Evolutionary conservation across 2,888 invertebrate species (phyloP).

Genomic region (Sphaerophoria taeniata): DNA sequence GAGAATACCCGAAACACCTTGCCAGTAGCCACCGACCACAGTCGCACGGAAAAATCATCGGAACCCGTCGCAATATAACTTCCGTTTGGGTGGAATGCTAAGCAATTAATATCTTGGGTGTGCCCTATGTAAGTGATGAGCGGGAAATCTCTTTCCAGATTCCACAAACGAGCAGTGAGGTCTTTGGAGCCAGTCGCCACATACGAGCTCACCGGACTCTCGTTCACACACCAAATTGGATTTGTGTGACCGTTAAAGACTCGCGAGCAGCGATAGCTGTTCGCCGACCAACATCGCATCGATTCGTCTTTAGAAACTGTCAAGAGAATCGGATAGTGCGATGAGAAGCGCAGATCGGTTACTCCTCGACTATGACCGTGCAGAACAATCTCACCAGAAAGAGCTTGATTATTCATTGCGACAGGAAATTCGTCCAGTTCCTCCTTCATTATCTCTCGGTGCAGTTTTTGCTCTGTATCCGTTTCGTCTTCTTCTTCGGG

Average conservation of each 20-base stretch:
- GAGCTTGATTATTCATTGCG: constrained; percentile 79
- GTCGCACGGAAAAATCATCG: constrained; percentile 92
- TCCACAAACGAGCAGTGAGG: constrained; percentile 94
- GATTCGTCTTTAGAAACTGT: constrained; percentile 89
- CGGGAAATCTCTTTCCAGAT: constrained; percentile 89
- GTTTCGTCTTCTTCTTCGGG: constrained; percentile 76
- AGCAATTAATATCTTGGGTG: constrained; percentile 88
- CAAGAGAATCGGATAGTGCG: constrained; percentile 86
- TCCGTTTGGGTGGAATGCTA: constrained; percentile 96
- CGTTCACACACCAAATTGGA: constrained; percentile 94
- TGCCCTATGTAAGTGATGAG: constrained; percentile 94
- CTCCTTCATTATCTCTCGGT: constrained; percentile 47
- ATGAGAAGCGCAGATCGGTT: constrained; percentile 85
- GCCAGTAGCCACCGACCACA: constrained; percentile 94
- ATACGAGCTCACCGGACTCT: constrained; percentile 89
- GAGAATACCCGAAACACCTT: constrained; percentile 91
- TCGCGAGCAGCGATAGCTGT: constrained; percentile 87
- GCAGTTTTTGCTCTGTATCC: constrained; percentile 58
- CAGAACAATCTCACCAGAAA: constrained; percentile 86
- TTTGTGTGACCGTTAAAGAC: constrained; percentile 90
- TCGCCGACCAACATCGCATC: constrained; percentile 89
- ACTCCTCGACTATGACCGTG: constrained; percentile 90
- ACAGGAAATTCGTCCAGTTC: constrained; percentile 76
- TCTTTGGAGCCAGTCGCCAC: constrained; percentile 95
- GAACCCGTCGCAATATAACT: constrained; percentile 95